Percentiles rank a stretch among this genome's conserved stretches.
phyloP scores from a whole-genome alignment of 2,797 vertebrate genomes.

The Cyprinella venusta region DNA sequence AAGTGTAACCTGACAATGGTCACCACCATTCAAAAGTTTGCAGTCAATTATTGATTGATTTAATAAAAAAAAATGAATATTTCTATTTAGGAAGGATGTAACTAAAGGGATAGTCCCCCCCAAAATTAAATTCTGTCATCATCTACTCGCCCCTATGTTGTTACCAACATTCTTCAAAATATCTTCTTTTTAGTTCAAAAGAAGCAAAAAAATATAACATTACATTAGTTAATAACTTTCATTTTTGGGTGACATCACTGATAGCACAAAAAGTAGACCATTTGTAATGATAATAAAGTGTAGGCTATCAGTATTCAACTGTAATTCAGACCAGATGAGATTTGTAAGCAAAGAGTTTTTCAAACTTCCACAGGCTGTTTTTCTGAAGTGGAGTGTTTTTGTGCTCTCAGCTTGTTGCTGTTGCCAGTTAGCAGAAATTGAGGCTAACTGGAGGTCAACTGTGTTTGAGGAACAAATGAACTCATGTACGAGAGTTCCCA shows the following conservation, averaged over 20 bases:
- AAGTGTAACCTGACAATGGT: background rate
- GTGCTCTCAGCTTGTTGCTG: slow-evolving; percentile 19
- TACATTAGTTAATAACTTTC: no score
- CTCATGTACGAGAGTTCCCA: slow-evolving; percentile 3
- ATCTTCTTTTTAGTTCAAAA: no score
- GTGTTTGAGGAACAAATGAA: slow-evolving; percentile 35
- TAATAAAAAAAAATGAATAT: background rate
- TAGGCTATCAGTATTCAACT: background rate
- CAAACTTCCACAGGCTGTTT: slow-evolving; percentile 7
- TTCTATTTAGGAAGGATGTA: background rate
- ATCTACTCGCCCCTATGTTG: no score
- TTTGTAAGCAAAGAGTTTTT: slow-evolving; percentile 8
- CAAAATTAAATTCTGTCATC: background rate
- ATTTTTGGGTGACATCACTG: background rate
- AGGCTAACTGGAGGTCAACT: slow-evolving; percentile 33
- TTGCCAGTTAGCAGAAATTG: slow-evolving; percentile 29
- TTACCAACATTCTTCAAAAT: no score
- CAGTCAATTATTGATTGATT: no score
- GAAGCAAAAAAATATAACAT: no score
- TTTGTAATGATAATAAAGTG: background rate
- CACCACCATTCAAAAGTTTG: background rate
- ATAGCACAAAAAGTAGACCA: background rate
- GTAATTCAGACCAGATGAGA: background rate
- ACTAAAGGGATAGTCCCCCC: background rate
- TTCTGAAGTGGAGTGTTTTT: slow-evolving; percentile 22